Evolutionary conservation across 2,888 invertebrate species (phyloP), one percentile per base, ranked within the genome.

Genomic region (Drosophila testacea): DNA sequence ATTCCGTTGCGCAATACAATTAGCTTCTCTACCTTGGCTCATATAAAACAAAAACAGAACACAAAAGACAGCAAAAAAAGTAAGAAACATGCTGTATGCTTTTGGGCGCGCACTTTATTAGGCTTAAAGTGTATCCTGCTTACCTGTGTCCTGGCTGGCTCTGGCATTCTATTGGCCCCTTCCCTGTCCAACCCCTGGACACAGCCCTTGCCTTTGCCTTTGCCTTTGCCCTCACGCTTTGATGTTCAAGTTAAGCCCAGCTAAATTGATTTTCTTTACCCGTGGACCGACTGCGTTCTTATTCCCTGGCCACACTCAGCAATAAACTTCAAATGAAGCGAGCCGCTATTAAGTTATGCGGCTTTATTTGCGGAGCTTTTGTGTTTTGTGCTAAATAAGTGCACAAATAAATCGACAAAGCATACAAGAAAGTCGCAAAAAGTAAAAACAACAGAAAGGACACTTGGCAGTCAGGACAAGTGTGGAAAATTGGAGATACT

Each of bases 241-340:
- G 91, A 88, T 85, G 90, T 90, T 83, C 70, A 68, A 63, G 61
- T 73, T 83, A 91, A 90, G 91, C 90, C 90, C 72, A 64, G 76
- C 73, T 77, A 90, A 90, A 90, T 90, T 90, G 91, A 91, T 90
- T 90, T 89, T 86, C 62, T 70, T 73, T 73, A 47, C 68, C 65
- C 22, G 36, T 57, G 48, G 61, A 60, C 64, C 61, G 59, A 56
- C 69, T 72, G 64, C 63, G 47, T 65, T 69, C 74, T 55, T 77
- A 78, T 79, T 65, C 63, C 76, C 81, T 66, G 62, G 62, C 68
- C 41, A 67, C 65, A 63, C 55, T 56, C 63, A 39, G 84, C 85
- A 82, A 85, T 89, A 85, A 85, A 89, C 82, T 85, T 89, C 82
- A 85, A 89, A 89, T 85, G 85, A 89, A 89, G 80, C 88, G 78